Conservation (phyloP, 2,888 invertebrate genomes). For the Heteropelma amictum region DNA sequence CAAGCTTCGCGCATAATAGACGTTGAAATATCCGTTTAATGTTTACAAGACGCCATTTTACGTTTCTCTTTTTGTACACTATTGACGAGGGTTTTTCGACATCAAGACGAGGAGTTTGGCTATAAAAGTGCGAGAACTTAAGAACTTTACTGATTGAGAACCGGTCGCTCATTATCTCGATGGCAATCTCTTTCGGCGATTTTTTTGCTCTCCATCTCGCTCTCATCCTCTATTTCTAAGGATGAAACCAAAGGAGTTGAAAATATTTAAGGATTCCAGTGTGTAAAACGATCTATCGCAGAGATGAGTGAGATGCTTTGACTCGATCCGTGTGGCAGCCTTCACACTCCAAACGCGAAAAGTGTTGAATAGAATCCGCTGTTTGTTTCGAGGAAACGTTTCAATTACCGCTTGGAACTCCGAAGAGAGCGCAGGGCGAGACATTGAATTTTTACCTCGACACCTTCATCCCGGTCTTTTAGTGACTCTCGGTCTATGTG, state of each 20-base stretch:
- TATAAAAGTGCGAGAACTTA: no score
- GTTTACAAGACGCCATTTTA: constrained; percentile 31
- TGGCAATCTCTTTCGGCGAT: constrained; percentile 51
- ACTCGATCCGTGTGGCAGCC: constrained; percentile 18
- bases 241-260: constrained; percentile 29
- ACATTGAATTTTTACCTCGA: constrained; percentile 57
- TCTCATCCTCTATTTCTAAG: neutral
- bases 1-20: neutral
- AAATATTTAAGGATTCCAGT: constrained; percentile 9
- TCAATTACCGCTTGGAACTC: constrained; percentile 53
- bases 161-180: constrained; percentile 63
- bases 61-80: constrained; percentile 13
- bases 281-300: constrained; percentile 4
- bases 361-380: constrained; percentile 20
- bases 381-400: constrained; percentile 52
- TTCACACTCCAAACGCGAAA: constrained; percentile 1
- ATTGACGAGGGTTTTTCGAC: constrained; percentile 44
- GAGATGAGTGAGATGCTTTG: constrained; percentile 23
- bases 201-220: constrained; percentile 63
- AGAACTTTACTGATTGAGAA: constrained; percentile 51
- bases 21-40: constrained; percentile 13
- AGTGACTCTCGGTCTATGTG: constrained; percentile 15
- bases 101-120: constrained; percentile 33
- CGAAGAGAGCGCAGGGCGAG: constrained; percentile 19
- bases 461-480: constrained; percentile 48